Base-by-base conservation (phyloP, 1,140 invertebrate species). In the Mactra quadrangularis region DNA sequence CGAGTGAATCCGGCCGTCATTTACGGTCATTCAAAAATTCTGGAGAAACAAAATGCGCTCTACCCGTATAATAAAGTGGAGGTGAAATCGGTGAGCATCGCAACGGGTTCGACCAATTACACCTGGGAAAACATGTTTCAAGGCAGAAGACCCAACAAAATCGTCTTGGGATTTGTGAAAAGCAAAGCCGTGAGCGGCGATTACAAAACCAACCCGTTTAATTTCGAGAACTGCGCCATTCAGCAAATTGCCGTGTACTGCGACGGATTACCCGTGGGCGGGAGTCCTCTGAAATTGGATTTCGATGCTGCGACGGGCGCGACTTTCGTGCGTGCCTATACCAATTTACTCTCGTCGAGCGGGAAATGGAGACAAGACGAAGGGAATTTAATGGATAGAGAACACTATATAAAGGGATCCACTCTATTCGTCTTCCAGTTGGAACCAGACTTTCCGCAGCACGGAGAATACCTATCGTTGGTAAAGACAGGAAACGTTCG, bases 231-330 rank as follows among this genome's bases (percentile, higher is more conserved):
- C 27, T 76, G 74, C n/a, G 1, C n/a, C 29, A 76, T 76, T 47
- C 38, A 76, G 29, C 59, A 60, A 62, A 76, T 64, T 27, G 25
- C 57, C 22, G 38, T 76, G n/a, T 76, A 60, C 29, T 60, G 57
- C 41, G 59, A 76, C 33, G 55, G 57, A 31, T n/a, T 76, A 29
- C 41, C 57, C 25, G 41, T 60, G 27, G 55, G 57, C 33, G 38
- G 57, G n/a, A 76, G 62, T 50, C 74, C 55, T n/a, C 22, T 76
- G 41, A 76, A 76, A 27, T 17, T 76, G 27, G 74, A 76, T 52
- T 62, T 76, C 62, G 45, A 64, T 59, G 19, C 33, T 2, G 25
- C 38, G 7, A 22, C 33, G 15, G 55, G 57, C 19, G 47, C 27
- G 9, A 2, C 31, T 33, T 25, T 64, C 11, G 47, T 76, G 59